Evolutionary conservation across 2,113 vertebrate species (phyloP).

Genomic region (Microtus oregoni): DNA sequence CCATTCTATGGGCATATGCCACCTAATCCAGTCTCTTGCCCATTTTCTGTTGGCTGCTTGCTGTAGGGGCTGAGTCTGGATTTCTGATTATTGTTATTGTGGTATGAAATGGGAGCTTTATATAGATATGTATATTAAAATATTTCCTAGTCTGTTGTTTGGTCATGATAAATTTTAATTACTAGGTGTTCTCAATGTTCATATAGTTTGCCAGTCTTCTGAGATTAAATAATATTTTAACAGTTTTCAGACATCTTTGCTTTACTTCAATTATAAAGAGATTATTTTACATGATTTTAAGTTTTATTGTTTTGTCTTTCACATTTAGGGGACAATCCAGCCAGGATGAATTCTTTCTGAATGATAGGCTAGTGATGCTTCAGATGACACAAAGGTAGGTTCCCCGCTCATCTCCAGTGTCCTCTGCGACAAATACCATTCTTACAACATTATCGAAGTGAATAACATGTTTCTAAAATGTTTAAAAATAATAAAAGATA

Average conservation of each 20-base stretch:
- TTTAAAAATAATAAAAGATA: not conserved
- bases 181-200: not conserved
- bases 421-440: not conserved
- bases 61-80: not conserved
- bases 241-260: conserved; percentile 8
- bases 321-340: not conserved
- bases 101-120: not conserved
- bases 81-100: conserved; percentile 21
- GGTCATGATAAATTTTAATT: not conserved
- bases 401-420: not conserved
- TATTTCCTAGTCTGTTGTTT: not conserved
- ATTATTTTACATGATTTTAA: not conserved
- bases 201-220: conserved; percentile 4
- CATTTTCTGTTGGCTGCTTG: not conserved
- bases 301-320: conserved; percentile 40
- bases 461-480: conserved; percentile 3
- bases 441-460: not conserved
- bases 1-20: not conserved
- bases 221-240: not conserved
- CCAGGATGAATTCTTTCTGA: conserved; percentile 26
- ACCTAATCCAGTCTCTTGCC: not conserved
- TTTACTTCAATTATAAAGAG: conserved; percentile 17
- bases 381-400: not conserved
- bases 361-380: not conserved
- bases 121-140: not conserved